Conservation (phyloP, 2,113 vertebrate genomes). For the Dipodomys merriami region DNA sequence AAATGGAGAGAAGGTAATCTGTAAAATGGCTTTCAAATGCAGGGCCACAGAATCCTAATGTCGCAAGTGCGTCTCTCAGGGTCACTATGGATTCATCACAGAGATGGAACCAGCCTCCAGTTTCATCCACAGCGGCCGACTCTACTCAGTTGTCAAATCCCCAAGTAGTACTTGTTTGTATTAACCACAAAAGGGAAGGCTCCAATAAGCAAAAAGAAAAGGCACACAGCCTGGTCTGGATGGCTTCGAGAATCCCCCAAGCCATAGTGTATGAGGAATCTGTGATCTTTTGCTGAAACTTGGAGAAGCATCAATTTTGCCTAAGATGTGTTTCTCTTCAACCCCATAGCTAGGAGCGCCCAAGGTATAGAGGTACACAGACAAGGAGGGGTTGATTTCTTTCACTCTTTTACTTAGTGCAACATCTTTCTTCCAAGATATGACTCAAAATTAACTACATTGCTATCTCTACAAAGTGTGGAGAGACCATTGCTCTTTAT, state of each 20-base stretch:
- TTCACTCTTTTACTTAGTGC: neutral
- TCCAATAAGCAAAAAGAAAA: neutral
- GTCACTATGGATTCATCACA: fast-evolving
- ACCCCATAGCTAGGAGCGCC: neutral
- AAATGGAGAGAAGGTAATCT: neutral
- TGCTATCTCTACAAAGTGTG: neutral
- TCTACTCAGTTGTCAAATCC: too few species aligned
- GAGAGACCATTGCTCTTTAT: neutral
- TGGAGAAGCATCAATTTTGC: neutral
- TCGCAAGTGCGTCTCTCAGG: neutral
- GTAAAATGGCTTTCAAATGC: neutral
- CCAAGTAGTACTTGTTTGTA: neutral
- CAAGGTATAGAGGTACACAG: neutral
- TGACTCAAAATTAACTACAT: neutral
- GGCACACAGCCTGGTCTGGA: neutral
- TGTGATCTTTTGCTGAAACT: neutral
- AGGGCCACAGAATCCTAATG: too few species aligned
- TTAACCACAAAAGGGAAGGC: neutral
- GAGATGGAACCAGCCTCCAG: neutral
- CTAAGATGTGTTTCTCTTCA: neutral
- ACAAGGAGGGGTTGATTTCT: neutral
- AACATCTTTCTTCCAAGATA: neutral
- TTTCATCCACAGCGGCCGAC: neutral
- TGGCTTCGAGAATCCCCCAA: neutral
- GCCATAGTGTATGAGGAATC: neutral